Percentiles rank a stretch among this genome's conserved stretches.
Evolutionary conservation across 2,797 vertebrate genomes (phyloP).

Genomic region (Hydrolagus colliei): DNA sequence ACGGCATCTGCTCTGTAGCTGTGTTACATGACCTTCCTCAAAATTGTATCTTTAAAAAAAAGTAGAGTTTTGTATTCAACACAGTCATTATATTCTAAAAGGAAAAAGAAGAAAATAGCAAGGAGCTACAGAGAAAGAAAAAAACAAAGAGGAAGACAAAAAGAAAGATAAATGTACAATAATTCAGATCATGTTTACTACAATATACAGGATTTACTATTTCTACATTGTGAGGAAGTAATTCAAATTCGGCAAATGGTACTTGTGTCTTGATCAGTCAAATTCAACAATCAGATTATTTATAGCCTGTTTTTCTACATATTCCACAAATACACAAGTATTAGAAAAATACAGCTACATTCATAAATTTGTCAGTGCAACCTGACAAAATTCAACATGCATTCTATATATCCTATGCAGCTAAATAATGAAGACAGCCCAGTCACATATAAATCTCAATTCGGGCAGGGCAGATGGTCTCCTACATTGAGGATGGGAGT

Average conservation of each 20-base stretch:
- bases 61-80: background rate
- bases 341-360: background rate
- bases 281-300: background rate
- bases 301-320: background rate
- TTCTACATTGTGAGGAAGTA: background rate
- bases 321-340: background rate
- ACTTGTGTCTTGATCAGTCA: background rate
- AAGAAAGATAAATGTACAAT: background rate
- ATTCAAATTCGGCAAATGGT: background rate
- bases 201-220: background rate
- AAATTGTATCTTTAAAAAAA: background rate
- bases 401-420: background rate
- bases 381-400: constrained; percentile 10
- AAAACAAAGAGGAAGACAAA: background rate
- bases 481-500: constrained; percentile 17
- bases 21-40: background rate
- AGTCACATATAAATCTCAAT: constrained; percentile 11
- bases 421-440: constrained; percentile 4
- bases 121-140: background rate
- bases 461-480: background rate
- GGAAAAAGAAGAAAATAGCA: too few relatives aligned
- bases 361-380: background rate
- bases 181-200: background rate
- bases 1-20: background rate
- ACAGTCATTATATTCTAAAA: too few relatives aligned